Evolutionary conservation across 2,797 vertebrate species (phyloP).

Genomic region (Enoplosus armatus): DNA sequence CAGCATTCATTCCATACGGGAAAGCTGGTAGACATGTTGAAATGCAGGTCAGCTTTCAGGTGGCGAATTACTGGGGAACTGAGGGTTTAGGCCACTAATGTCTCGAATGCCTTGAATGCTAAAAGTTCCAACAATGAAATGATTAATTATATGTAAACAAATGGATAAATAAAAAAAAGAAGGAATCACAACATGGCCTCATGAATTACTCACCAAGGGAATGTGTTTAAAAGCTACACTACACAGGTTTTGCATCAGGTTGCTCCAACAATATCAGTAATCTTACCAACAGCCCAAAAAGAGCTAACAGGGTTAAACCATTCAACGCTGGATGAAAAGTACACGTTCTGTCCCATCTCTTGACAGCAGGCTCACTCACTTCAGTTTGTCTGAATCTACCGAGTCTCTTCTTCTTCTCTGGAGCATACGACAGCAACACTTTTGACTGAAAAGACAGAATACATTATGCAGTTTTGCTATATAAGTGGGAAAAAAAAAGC

Average conservation of each 20-base stretch:
- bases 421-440: constrained; percentile 7
- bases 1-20: neutral
- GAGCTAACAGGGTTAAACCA: neutral
- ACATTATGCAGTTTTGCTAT: constrained; percentile 20
- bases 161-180: neutral
- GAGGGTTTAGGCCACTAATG: neutral
- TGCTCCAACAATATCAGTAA: too few relatives aligned
- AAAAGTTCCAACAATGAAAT: constrained; percentile 12
- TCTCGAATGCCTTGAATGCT: neutral
- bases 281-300: neutral
- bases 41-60: constrained; percentile 30
- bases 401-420: constrained; percentile 1
- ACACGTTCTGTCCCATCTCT: neutral
- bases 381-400: constrained; percentile 15
- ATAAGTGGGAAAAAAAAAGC: constrained; percentile 27
- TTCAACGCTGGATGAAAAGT: neutral
- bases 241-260: neutral
- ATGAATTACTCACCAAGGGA: neutral
- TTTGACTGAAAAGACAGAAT: constrained; percentile 20
- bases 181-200: neutral
- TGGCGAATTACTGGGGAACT: neutral
- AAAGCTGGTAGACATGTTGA: neutral
- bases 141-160: constrained; percentile 19
- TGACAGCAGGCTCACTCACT: constrained; percentile 15
- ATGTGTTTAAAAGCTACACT: neutral